Conservation (phyloP, 1,140 invertebrate genomes). For the Sycophaga agraensis region DNA sequence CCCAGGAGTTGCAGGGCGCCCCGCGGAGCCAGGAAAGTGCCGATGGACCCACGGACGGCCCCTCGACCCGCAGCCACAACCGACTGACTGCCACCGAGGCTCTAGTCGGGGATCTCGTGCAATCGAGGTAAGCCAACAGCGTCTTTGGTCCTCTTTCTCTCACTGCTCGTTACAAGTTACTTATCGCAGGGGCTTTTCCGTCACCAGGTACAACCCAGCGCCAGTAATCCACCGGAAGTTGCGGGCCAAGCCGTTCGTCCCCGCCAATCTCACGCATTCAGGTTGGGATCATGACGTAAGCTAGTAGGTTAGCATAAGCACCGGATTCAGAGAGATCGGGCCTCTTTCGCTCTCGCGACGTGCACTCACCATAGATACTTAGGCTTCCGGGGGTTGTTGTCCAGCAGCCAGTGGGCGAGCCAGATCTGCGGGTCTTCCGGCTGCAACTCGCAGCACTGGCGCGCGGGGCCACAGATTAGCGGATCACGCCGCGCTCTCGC, state of each 20-base stretch:
- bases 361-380: constrained; percentile 40
- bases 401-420: constrained; percentile 75
- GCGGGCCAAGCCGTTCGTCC: neutral
- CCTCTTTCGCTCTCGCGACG: too few species aligned
- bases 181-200: neutral
- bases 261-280: neutral
- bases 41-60: too few species aligned
- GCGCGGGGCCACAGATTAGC: too few species aligned
- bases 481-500: too few species aligned
- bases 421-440: constrained; percentile 75
- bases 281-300: constrained; percentile 29
- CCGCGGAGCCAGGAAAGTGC: too few species aligned
- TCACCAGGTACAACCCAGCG: constrained; percentile 6
- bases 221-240: constrained; percentile 1
- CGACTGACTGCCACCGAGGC: too few species aligned
- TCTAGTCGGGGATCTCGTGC: constrained; percentile 13
- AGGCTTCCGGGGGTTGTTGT: constrained; percentile 77
- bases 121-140: constrained; percentile 14
- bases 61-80: too few species aligned
- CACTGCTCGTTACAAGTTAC: neutral
- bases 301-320: too few species aligned
- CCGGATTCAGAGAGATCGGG: too few species aligned
- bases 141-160: neutral
- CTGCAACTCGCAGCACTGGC: constrained; percentile 63
- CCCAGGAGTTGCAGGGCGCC: too few species aligned